phyloP scores from a whole-genome alignment of 2,113 vertebrate genomes.

The Nycticryphes semicollaris region DNA sequence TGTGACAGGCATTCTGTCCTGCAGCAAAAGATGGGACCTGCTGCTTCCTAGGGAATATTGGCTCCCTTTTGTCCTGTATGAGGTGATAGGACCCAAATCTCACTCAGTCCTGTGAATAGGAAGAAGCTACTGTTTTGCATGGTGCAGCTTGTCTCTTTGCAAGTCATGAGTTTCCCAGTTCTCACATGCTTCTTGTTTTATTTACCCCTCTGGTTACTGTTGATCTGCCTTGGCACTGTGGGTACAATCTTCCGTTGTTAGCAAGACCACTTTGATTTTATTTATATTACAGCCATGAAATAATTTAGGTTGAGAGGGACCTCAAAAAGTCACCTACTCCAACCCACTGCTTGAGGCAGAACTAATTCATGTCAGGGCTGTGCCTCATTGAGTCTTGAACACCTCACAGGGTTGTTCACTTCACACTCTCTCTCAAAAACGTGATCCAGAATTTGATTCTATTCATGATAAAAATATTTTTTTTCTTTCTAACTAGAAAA shows the following conservation, averaged over 20 bases:
- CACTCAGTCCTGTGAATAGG: neutral
- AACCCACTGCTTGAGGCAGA: neutral
- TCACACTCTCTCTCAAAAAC: rapidly evolving
- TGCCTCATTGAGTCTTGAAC: neutral
- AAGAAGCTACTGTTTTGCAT: neutral
- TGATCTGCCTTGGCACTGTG: neutral
- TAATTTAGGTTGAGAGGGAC: neutral
- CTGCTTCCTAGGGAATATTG: neutral
- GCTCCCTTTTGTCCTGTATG: neutral
- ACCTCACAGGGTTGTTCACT: neutral
- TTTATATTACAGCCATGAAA: neutral
- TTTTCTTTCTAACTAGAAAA: neutral
- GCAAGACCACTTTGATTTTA: neutral
- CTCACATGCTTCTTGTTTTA: neutral
- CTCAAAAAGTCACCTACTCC: neutral
- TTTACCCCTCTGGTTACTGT: neutral
- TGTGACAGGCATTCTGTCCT: neutral
- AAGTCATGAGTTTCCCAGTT: neutral
- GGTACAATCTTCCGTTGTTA: neutral
- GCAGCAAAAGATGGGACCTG: neutral
- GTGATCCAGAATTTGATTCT: rapidly evolving
- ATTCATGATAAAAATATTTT: neutral
- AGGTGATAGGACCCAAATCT: neutral
- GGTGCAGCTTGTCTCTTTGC: neutral
- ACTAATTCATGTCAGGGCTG: neutral